Base-by-base conservation (phyloP, 2,888 invertebrate genomes). In the Dascillus cervinus region DNA sequence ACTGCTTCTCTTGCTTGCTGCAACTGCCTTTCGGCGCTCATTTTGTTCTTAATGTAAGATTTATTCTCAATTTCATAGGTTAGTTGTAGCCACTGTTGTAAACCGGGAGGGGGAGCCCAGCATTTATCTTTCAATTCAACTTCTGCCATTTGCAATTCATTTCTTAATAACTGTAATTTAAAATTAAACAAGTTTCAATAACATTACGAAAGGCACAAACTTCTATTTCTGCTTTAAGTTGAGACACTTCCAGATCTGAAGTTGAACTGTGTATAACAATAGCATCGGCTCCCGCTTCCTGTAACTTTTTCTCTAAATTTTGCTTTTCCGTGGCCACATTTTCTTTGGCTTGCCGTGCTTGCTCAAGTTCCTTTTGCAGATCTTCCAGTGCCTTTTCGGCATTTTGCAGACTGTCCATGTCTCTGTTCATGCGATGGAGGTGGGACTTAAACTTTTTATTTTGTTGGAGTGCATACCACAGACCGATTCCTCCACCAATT, bases 31-130 rank as follows among this genome's bases (percentile, higher is more conserved):
- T 92, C 88, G 0, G 91, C 92, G 22, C 74, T 68, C 42, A 79
- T 72, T 61, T 85, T 85, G 66, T 95, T 94, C 49, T 84, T 79
- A 37, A 85, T 73, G 60, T 91, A 94, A 10, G 84, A 70, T 47
- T 84, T 79, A 65, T 89, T 86, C 66, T 98, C 98, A 36, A 92
- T 74, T 69, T 98, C 97, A 64, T 96, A 91, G 0, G 96, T 97
- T 27, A 92, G 70, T 60, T 97, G 94, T 9, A 98, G 69, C 91
- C 96, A 95, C 44, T 88, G 85, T 58, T 96, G 96, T 3, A 97
- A 70, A 2, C 87, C 87, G 1, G 78, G 71, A 0, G 92, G 90
- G 1, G 94, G 89, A 11, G 86, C 79, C 87, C 89, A 90, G 59
- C 88, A 88, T 33, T 87, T 74, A 58, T 88, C 88, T 52, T 90